phyloP scores from a whole-genome alignment of 2,113 vertebrate species.

The Strigops habroptila region DNA sequence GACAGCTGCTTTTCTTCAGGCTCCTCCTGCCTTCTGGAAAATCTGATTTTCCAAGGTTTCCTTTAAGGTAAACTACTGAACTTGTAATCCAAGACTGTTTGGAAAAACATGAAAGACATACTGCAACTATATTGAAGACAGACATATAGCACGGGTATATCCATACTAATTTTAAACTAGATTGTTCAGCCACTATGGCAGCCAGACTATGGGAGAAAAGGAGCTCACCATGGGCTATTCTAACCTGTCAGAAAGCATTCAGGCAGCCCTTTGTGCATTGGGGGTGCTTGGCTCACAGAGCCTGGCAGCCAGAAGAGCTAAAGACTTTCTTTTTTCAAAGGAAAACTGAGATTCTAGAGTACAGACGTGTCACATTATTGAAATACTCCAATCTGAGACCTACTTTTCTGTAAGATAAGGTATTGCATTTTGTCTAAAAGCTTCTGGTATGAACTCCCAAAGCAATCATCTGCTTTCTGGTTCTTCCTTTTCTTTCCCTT shows the following conservation, averaged over 20 bases:
- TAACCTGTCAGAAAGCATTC: not conserved
- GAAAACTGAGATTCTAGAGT: not conserved
- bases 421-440: conserved; percentile 3
- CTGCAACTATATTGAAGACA: not conserved
- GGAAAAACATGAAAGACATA: not conserved
- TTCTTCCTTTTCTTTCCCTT: not conserved
- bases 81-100: not conserved
- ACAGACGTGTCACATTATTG: not conserved
- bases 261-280: not conserved
- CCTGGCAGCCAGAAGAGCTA: not conserved
- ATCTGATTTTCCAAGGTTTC: not conserved
- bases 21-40: not conserved
- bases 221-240: not conserved
- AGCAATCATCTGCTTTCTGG: not conserved
- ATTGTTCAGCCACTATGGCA: not conserved
- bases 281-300: not conserved
- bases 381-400: not conserved
- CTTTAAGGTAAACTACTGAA: not conserved
- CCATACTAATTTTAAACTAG: not conserved
- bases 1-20: not conserved
- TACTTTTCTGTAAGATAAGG: not conserved
- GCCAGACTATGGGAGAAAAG: not conserved
- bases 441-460: conserved; percentile 12
- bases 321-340: not conserved
- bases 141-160: not conserved